Evolutionary conservation across 2,113 vertebrate genomes (phyloP), one percentile per base, ranked within the genome.

Genomic region (Scalopus aquaticus): DNA sequence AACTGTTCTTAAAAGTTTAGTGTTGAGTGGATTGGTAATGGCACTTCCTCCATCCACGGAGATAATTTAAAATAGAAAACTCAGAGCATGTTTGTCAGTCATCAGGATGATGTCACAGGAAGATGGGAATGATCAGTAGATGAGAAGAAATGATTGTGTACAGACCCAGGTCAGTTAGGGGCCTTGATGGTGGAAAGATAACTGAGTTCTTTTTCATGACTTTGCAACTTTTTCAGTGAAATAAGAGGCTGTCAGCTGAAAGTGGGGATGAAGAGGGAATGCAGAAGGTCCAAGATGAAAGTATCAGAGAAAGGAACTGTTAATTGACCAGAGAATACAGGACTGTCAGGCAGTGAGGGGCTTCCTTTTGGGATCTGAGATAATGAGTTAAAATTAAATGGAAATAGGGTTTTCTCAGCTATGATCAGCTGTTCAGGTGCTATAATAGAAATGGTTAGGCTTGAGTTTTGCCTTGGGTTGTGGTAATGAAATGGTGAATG

Each of bases 151-250:
- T 20, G 28, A 76, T 7, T 35, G 64, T 26, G 1, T 28, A 22
- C 42, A 49, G 64, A n/a, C 49, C 46, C 83, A 74, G 67, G 28
- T 20, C 49, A 7, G 6, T 20, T 7, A 16, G 32, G 9, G 70
- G 70, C 79, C 37, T 22, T 58, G 37, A 56, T 28, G n/a, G 70
- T 64, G 15, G 60, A 70, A 93, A 65, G 54, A 86, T 65, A 76
- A 87, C 10, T 49, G 54, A 72, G 35, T 70, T 64, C 16, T 72
- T n/a, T 83, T 72, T 64, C 6, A 17, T 17, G 20, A 28, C 26
- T 62, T 91, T 69, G 84, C 51, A 74, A n/a, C 42, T 69, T 81
- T 89, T 54, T 92, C 32, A 17, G 19, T 80, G 67, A 94, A 88
- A 64, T 70, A 69, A 89, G 67, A 77, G 44, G 24, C 54, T 30